Base-by-base conservation (phyloP, 2,113 vertebrate genomes). In the Rousettus leschenaultii region DNA sequence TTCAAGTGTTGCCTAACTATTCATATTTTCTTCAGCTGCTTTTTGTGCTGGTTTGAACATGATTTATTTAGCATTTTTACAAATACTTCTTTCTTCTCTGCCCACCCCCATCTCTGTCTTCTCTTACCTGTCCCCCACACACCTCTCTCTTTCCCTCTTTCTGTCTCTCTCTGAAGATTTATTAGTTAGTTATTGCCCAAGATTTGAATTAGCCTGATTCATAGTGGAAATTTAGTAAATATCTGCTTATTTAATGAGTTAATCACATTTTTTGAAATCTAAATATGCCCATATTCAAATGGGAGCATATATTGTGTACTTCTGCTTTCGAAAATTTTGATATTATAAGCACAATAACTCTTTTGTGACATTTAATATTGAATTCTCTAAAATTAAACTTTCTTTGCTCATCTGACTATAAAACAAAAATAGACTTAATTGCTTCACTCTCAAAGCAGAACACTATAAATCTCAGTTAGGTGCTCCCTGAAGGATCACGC, bases 381-480 rank as follows among this genome's bases (percentile, higher is more conserved):
- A 70, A 71, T 83, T 77, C 43, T 71, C 84, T 63, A 43, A 83
- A 87, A 93, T 63, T 7, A 77, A 92, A 3, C 6, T 28, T 92
- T 66, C 10, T 61, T 92, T 85, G 35, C 18, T 90, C 51, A 55
- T 77, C 83, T 89, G 51, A 70, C 40, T 80, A 35, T 70, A 79
- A 96, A 86, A 73, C 16, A 70, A 79, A 94, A 95, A 79, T 51
- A 71, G 45, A 66, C 43, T 61, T 92, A 89, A 55, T 82, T 82
- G 45, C 1, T 57, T 9, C 21, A 51, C n/a, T 68, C 21, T 91
- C 55, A 92, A 79, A 86, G 35, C 14, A 83, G 22, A 70, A 0
- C 9, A 45, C 24, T 87, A 73, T 73, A 73, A 83, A 83, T 87
- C 45, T 82, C 74, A 86, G n/a, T 40, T 79, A 83, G 43, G 40